Conservation (phyloP, 2,797 vertebrate genomes). For the Sebastes reedi region DNA sequence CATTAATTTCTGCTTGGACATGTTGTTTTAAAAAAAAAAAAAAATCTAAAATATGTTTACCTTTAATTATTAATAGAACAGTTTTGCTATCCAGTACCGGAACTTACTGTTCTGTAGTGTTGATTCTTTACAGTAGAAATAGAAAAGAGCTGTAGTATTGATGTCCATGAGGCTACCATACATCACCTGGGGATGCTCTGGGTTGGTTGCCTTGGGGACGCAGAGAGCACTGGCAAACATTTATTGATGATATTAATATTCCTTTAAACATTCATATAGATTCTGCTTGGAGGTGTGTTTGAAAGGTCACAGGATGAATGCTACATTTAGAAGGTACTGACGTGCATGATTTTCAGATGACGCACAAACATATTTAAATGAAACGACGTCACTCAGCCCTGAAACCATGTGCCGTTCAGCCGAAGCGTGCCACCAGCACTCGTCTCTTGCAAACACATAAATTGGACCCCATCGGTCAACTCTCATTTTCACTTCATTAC, state of each 20-base stretch:
- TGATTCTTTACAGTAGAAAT: background rate
- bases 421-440: background rate
- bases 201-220: background rate
- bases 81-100: background rate
- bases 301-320: background rate
- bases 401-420: constrained; percentile 12
- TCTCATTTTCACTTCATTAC: constrained; percentile 74
- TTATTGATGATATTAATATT: constrained; percentile 29
- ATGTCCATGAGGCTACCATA: background rate
- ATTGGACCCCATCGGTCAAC: constrained; percentile 46
- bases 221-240: background rate
- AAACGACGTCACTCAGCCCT: background rate
- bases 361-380: background rate
- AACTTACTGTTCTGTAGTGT: background rate
- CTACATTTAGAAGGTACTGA: background rate
- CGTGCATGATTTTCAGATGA: background rate
- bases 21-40: background rate
- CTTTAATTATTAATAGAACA: background rate
- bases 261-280: constrained; percentile 21
- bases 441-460: constrained; percentile 38
- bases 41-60: background rate
- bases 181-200: constrained; percentile 4
- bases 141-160: background rate
- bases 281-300: background rate
- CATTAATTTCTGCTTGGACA: background rate